phyloP scores from a whole-genome alignment of 2,797 vertebrate genomes.

The Acropternis orthonyx region DNA sequence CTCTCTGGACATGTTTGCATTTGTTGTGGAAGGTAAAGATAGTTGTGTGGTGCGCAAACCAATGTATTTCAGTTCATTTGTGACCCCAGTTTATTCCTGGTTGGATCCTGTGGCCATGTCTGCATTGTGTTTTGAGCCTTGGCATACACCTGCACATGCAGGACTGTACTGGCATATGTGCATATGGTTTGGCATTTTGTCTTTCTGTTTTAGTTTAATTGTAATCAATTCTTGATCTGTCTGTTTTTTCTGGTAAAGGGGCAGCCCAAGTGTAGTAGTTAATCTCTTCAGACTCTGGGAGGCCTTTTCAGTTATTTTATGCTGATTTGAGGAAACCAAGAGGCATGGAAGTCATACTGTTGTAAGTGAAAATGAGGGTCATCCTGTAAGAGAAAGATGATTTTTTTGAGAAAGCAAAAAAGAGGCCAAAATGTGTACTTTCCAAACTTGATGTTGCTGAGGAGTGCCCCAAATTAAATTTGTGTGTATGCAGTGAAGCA shows the following conservation, averaged over 20 bases:
- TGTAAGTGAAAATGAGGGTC: neutral
- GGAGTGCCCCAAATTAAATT: neutral
- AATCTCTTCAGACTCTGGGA: neutral
- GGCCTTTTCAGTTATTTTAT: neutral
- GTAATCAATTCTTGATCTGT: neutral
- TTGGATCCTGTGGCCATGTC: fast-evolving
- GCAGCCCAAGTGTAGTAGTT: neutral
- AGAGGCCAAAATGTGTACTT: neutral
- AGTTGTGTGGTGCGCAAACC: neutral
- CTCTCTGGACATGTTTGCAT: neutral
- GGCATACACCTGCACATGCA: fast-evolving
- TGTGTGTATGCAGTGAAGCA: neutral
- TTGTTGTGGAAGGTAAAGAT: neutral
- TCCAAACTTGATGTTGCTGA: neutral
- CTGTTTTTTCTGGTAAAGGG: neutral
- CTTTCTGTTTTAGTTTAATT: neutral
- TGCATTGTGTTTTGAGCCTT: neutral
- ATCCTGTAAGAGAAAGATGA: neutral
- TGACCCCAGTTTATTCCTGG: neutral
- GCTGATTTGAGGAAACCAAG: neutral
- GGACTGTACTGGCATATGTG: neutral
- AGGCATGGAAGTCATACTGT: neutral
- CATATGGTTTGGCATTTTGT: neutral
- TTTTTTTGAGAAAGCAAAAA: neutral
- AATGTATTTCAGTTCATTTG: neutral